Evolutionary conservation across 2,113 vertebrate species (phyloP).

Genomic region (Pogonocichla stellata): DNA sequence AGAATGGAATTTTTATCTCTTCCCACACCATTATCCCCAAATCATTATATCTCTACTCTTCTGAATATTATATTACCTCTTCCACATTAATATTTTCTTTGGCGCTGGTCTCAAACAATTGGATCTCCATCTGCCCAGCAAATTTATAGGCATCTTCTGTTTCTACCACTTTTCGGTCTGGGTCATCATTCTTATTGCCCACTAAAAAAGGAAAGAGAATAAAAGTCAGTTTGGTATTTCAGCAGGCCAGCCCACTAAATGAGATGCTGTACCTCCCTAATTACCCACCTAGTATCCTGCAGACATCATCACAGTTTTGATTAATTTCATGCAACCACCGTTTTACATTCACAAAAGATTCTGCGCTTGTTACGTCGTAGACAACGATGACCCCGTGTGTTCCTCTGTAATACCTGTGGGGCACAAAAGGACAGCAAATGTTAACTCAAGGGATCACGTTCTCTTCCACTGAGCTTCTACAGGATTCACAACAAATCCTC

Average conservation of each 20-base stretch:
- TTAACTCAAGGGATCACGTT: neutral
- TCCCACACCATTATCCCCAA: neutral
- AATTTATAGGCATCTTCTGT: slow-evolving; percentile 98
- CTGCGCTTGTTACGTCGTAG: slow-evolving; percentile 96
- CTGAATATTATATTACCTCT: slow-evolving; percentile 78
- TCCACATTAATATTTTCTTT: slow-evolving; percentile 99
- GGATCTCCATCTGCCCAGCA: slow-evolving; percentile 98
- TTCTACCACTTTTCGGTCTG: slow-evolving; percentile 96
- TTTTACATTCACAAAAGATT: slow-evolving; percentile 98
- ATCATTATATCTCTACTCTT: rapidly evolving
- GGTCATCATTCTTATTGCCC: slow-evolving; percentile 98
- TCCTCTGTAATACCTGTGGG: slow-evolving; percentile 92
- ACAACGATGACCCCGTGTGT: slow-evolving; percentile 98
- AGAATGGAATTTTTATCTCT: neutral
- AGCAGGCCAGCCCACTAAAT: neutral
- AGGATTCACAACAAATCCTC: neutral
- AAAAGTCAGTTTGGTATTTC: neutral
- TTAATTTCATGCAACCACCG: slow-evolving; percentile 99
- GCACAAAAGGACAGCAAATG: neutral
- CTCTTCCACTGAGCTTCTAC: neutral
- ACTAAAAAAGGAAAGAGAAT: slow-evolving; percentile 71
- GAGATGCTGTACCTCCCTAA: neutral
- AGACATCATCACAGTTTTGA: slow-evolving; percentile 98
- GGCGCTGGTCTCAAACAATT: slow-evolving; percentile 96
- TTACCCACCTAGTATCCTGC: slow-evolving; percentile 93